Base-by-base conservation (phyloP, 2,113 vertebrate genomes). In the Odobenus rosmarus region DNA sequence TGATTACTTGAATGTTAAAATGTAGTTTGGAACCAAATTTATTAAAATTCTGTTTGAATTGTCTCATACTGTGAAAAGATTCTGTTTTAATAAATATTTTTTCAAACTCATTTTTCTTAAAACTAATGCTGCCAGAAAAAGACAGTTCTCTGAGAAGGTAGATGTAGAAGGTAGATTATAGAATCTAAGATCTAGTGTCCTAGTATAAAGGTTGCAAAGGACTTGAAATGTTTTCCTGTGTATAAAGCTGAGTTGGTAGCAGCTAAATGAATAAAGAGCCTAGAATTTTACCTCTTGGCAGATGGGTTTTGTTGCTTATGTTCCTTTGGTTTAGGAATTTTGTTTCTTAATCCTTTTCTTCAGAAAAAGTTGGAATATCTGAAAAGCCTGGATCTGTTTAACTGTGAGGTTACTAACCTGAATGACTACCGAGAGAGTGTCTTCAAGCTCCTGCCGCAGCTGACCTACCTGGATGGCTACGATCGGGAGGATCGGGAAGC, bases 311-410 rank as follows among this genome's bases (percentile, higher is more conserved):
- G 31, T 72, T 94, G 53, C n/a, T 93, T 55, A 2, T 61, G 24
- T 69, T 96, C 57, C n/a, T 95, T 91, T 97, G 64, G 26, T 84
- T 97, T 96, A 97, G 93, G 57, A 94, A 39, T 57, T 92, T 0
- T 96, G 36, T 72, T 94, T 91, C 94, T 98, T 57, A 39, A 23
- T 96, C 96, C 53, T 95, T 97, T 88, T 55, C 92, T 95, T 95
- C 98, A 99, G 99, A 99, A 99, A 99, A 99, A 99, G 97, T 98
- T 99, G 98, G 99, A 99, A 74, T 99, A 99, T 98, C 98, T 99
- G 98, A 99, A 99, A 98, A 99, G 99, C 98, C 98, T 99, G 98
- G 99, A 99, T 98, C 98, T 99, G 95, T 99, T 99, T 98, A 99
- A 99, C 99, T 99, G 99, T 99, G 99, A 99, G 98, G 99, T 99